Conservation (phyloP, 2,888 invertebrate genomes). For the Drosophila differens region DNA sequence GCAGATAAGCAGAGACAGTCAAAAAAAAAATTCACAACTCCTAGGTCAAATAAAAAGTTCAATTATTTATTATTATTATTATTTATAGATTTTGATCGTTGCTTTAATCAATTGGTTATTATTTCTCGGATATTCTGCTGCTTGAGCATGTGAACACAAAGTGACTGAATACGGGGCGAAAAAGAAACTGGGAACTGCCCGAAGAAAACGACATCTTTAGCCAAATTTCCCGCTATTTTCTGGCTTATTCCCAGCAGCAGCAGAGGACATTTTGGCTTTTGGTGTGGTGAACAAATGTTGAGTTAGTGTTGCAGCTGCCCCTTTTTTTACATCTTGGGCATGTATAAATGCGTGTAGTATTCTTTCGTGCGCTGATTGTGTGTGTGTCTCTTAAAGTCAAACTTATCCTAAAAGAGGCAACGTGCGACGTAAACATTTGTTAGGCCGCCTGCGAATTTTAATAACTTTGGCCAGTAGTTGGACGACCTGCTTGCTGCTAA, state of each 20-base stretch:
- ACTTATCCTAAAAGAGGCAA: conserved; percentile 60
- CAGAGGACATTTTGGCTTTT: conserved; percentile 9
- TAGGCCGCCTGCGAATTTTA: conserved; percentile 69
- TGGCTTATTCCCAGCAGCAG: background rate
- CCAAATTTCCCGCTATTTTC: conserved; percentile 20
- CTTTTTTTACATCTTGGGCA: background rate
- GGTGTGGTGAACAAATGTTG: conserved; percentile 47
- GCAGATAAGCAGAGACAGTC: no score
- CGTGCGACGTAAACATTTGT: conserved; percentile 49
- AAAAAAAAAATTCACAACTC: background rate
- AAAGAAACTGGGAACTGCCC: conserved; percentile 17
- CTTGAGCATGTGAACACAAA: background rate
- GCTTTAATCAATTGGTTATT: background rate
- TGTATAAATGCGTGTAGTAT: conserved; percentile 57
- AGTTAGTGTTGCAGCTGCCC: conserved; percentile 22
- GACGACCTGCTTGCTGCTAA: conserved; percentile 41
- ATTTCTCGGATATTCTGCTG: background rate
- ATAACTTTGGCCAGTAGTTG: conserved; percentile 56
- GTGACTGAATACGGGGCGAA: background rate
- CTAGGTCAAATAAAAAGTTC: background rate
- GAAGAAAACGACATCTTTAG: background rate
- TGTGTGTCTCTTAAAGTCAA: conserved; percentile 59
- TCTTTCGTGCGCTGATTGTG: conserved; percentile 73
- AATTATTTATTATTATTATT: background rate
- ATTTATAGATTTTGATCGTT: background rate